Percentiles rank a stretch among this genome's conserved stretches.
phyloP scores from a whole-genome alignment of 2,797 vertebrate genomes.

The Brachyrhaphis roseni region DNA sequence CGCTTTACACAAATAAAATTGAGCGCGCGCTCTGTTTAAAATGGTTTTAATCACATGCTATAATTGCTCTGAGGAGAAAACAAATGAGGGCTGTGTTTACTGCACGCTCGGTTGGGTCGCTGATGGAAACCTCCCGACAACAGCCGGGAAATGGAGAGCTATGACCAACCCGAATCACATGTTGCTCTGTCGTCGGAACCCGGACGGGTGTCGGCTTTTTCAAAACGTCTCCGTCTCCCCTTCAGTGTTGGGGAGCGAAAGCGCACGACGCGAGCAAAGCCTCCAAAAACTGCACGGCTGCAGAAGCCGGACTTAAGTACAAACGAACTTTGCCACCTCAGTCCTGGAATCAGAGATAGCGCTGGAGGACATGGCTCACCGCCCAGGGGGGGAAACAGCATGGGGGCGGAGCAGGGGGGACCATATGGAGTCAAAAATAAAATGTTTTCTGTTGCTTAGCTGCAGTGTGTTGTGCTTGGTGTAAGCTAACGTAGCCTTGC shows the following conservation, averaged over 20 bases:
- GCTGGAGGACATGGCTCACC: not conserved
- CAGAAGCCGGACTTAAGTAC: not conserved
- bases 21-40: slow-evolving; percentile 80
- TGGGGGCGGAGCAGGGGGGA: no score
- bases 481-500: not conserved
- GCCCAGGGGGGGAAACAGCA: not conserved
- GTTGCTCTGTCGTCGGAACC: slow-evolving; percentile 74
- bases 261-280: not conserved
- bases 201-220: slow-evolving; percentile 63
- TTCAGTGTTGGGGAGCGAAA: slow-evolving; percentile 25
- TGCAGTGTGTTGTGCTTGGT: not conserved
- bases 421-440: no score
- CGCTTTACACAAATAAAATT: slow-evolving; percentile 84
- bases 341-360: not conserved
- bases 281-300: not conserved
- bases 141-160: slow-evolving; percentile 79
- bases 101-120: slow-evolving; percentile 75
- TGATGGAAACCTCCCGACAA: slow-evolving; percentile 80
- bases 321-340: not conserved
- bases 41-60: slow-evolving; percentile 83
- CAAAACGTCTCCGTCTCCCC: slow-evolving; percentile 51
- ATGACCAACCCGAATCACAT: slow-evolving; percentile 80
- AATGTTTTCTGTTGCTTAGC: no score
- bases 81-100: slow-evolving; percentile 84
- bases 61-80: slow-evolving; percentile 81